Evolutionary conservation across 2,888 invertebrate species (phyloP).

Genomic region (Mesochorus sp.): DNA sequence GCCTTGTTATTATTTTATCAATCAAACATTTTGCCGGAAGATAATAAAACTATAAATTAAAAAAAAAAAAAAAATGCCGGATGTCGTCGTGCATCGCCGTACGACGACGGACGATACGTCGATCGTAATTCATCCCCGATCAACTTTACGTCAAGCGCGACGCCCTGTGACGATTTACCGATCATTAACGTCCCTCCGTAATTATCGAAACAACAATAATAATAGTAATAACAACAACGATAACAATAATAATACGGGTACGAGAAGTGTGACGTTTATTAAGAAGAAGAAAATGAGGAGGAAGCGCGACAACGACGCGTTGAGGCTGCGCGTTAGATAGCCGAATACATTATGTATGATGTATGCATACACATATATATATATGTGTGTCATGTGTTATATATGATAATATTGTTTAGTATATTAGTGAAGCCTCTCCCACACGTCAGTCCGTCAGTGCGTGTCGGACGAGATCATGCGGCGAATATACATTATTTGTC

Average conservation of each 20-base stretch:
- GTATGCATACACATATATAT: neutral
- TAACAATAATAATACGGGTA: neutral
- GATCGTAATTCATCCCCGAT: conserved; percentile 24
- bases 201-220: conserved; percentile 8
- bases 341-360: neutral
- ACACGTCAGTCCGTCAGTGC: conserved; percentile 14
- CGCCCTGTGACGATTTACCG: neutral
- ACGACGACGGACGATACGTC: conserved; percentile 31
- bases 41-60: neutral
- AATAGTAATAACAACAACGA: conserved; percentile 4
- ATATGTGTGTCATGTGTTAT: neutral
- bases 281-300: conserved; percentile 37
- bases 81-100: conserved; percentile 35
- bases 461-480: conserved; percentile 14
- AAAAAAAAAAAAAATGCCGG: conserved; percentile 47
- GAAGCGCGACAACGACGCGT: conserved; percentile 35
- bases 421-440: conserved; percentile 11
- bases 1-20: neutral
- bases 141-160: neutral
- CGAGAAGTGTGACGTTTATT: conserved; percentile 35
- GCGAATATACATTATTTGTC: neutral
- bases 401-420: conserved; percentile 28
- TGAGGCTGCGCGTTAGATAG: conserved; percentile 9
- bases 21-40: neutral
- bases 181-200: conserved; percentile 16